Percentiles rank a stretch among this genome's conserved stretches.
Conservation (phyloP, 2,113 vertebrate genomes). For the Malurus elegans region DNA sequence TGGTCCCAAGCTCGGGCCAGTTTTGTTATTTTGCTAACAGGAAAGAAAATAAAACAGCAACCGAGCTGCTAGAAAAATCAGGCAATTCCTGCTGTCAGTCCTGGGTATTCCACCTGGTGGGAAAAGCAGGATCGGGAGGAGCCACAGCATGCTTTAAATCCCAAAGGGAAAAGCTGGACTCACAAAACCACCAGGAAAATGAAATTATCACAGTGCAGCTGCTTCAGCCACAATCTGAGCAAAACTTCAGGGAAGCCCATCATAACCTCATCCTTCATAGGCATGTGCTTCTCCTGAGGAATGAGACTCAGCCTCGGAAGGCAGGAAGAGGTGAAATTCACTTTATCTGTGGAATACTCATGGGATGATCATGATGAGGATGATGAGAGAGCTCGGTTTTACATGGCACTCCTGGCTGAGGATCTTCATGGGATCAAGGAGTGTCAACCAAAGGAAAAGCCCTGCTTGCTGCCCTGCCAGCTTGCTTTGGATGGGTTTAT, state of each 20-base stretch:
- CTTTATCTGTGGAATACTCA: not conserved
- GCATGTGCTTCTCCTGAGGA: not conserved
- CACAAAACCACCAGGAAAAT: not conserved
- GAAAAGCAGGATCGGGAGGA: not conserved
- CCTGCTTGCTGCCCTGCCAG: not conserved
- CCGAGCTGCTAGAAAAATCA: not conserved
- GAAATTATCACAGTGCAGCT: not conserved
- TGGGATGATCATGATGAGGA: not conserved
- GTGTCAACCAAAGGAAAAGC: not conserved
- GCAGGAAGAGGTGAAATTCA: not conserved
- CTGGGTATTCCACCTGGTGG: not conserved
- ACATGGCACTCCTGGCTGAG: not conserved
- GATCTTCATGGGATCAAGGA: not conserved
- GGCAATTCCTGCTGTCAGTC: not conserved
- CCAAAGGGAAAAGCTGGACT: not conserved
- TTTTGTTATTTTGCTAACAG: not conserved
- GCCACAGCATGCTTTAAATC: not conserved
- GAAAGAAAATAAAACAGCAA: not conserved
- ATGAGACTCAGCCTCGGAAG: not conserved
- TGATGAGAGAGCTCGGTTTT: not conserved
- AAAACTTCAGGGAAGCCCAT: not conserved
- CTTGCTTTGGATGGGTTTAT: not conserved
- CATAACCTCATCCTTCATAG: not conserved
- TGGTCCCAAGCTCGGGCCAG: not conserved
- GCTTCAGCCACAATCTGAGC: not conserved